These are phyloP conservation scores for Astatotilapia flaviijosephi DNA, from an alignment of 2,113 vertebrate genomes.

Conservation along the genomic window DNA sequence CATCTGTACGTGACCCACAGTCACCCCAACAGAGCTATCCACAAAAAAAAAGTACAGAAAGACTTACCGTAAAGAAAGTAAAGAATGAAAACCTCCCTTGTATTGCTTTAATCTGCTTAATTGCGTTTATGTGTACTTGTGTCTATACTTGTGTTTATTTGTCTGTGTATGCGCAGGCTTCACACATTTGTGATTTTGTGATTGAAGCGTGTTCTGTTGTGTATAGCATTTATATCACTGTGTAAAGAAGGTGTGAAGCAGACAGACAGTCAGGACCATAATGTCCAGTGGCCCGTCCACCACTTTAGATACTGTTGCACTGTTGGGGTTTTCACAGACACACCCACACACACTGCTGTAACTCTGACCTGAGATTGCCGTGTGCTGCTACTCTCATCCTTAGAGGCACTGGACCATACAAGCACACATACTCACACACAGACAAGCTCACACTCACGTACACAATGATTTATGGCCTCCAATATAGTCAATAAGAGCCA, in stretches of 20 bases:
- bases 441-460: constrained; percentile 8
- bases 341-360: constrained; percentile 1
- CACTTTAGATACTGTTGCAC: constrained; percentile 31
- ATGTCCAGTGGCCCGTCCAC: constrained; percentile 24
- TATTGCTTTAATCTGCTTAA: background rate
- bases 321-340: constrained; percentile 1
- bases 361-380: constrained; percentile 54
- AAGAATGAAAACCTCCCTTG: background rate
- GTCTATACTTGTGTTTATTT: background rate
- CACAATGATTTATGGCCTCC: constrained; percentile 66
- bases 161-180: background rate
- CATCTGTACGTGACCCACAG: background rate
- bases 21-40: background rate
- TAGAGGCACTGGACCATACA: constrained; percentile 28
- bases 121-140: background rate
- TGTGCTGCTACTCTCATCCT: constrained; percentile 33
- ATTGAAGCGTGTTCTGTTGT: background rate
- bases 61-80: background rate
- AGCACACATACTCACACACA: constrained; percentile 8
- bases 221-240: constrained; percentile 5
- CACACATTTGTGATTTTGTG: constrained; percentile 5
- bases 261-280: constrained; percentile 11
- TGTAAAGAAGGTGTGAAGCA: constrained; percentile 10
- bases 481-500: constrained; percentile 67
- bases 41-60: background rate